phyloP scores from a whole-genome alignment of 2,888 invertebrate genomes.

The Leucania comma region DNA sequence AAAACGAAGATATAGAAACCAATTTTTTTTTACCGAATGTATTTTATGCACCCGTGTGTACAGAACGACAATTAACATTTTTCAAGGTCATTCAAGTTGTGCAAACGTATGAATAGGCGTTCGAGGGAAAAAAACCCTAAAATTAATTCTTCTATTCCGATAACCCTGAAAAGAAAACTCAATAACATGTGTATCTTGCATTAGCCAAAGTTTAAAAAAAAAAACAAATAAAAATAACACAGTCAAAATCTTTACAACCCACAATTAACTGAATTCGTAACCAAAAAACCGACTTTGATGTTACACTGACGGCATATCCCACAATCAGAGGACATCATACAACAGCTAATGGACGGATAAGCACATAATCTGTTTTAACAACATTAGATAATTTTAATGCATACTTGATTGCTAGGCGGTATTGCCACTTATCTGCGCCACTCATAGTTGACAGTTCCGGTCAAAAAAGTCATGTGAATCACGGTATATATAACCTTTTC shows the following conservation, averaged over 20 bases:
- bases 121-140: too few species aligned
- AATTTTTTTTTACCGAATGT: too few species aligned
- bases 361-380: slow-evolving; percentile 27
- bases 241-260: not conserved
- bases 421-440: slow-evolving; percentile 34
- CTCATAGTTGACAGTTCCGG: slow-evolving; percentile 21
- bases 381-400: slow-evolving; percentile 56
- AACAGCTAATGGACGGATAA: slow-evolving; percentile 54
- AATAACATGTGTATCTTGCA: too few species aligned
- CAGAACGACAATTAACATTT: too few species aligned
- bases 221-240: not conserved
- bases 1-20: too few species aligned
- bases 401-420: slow-evolving; percentile 34
- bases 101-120: too few species aligned
- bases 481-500: slow-evolving; percentile 8
- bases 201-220: not conserved
- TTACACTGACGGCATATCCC: not conserved
- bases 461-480: slow-evolving; percentile 27
- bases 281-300: slow-evolving; percentile 13
- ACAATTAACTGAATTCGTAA: not conserved
- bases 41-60: too few species aligned
- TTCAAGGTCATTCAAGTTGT: too few species aligned
- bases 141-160: too few species aligned
- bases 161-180: too few species aligned
- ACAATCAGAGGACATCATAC: slow-evolving; percentile 11